These are phyloP conservation scores for Drosophila affinis DNA, from an alignment of 2,888 invertebrate species.

Conservation along the genomic window DNA sequence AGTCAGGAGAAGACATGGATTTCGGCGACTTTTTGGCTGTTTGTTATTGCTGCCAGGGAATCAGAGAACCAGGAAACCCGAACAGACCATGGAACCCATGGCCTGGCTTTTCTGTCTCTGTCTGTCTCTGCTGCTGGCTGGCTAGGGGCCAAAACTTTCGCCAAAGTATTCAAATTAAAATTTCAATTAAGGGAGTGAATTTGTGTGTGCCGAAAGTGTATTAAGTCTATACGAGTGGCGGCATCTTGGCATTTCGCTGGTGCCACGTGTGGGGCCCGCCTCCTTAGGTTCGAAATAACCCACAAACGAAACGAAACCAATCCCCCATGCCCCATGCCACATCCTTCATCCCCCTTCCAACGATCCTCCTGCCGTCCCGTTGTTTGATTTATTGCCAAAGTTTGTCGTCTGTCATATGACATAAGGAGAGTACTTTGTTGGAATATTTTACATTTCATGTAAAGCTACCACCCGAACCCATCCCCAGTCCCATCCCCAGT, in stretches of 20 bases:
- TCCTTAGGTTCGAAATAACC: not conserved
- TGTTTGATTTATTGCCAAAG: slow-evolving; percentile 77
- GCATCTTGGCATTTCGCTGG: slow-evolving; percentile 71
- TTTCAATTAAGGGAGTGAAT: slow-evolving; percentile 80
- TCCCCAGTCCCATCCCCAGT: not conserved
- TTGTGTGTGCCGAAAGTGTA: slow-evolving; percentile 76
- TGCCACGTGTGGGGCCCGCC: slow-evolving; percentile 28
- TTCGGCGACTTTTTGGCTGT: slow-evolving; percentile 64
- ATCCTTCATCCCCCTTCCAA: slow-evolving; percentile 7
- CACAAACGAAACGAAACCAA: not conserved
- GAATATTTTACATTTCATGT: slow-evolving; percentile 52
- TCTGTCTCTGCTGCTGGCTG: slow-evolving; percentile 3
- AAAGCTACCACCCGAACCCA: not conserved
- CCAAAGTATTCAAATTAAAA: slow-evolving; percentile 80
- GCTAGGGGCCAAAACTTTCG: slow-evolving; percentile 76
- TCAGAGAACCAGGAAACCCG: not conserved
- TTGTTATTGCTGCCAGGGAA: slow-evolving; percentile 60
- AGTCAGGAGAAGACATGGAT: slow-evolving; percentile 29
- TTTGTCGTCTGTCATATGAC: slow-evolving; percentile 73
- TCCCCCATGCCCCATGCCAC: not conserved
- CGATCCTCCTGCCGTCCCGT: slow-evolving; percentile 30
- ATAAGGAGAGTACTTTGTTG: slow-evolving; percentile 72
- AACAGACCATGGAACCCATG: not conserved
- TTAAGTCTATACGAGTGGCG: slow-evolving; percentile 73
- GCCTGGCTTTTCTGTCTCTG: slow-evolving; percentile 12